Percentiles rank a stretch among this genome's conserved stretches.
phyloP scores from a whole-genome alignment of 2,888 invertebrate genomes.

The Pyralis farinalis region DNA sequence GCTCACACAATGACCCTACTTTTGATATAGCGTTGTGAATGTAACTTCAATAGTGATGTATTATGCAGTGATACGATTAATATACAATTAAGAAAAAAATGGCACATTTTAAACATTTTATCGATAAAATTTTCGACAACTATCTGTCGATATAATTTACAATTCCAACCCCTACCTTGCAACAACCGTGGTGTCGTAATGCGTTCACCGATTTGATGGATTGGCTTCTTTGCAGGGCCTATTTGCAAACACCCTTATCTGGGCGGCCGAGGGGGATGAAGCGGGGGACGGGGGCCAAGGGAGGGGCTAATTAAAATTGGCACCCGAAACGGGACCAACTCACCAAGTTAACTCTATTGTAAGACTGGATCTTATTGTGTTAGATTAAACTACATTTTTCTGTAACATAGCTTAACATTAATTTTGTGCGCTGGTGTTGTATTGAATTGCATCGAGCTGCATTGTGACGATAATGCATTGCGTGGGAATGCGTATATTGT shows the following conservation, averaged over 20 bases:
- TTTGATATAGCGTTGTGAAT: too few species aligned
- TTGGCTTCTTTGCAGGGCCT: conserved; percentile 78
- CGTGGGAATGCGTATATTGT: conserved; percentile 5
- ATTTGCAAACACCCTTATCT: conserved; percentile 80
- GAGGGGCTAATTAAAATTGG: conserved; percentile 75
- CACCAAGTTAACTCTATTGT: conserved; percentile 14
- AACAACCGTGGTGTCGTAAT: conserved; percentile 75
- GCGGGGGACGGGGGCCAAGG: conserved; percentile 29
- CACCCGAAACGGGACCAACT: conserved; percentile 39
- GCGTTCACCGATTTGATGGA: conserved; percentile 78
- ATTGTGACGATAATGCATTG: conserved; percentile 11
- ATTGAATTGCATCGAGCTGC: conserved; percentile 20
- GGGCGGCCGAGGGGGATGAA: conserved; percentile 34
- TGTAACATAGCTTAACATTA: background rate
- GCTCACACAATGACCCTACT: too few species aligned
- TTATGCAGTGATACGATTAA: too few species aligned
- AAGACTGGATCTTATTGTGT: conserved; percentile 23
- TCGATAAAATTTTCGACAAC: conserved; percentile 25
- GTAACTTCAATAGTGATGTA: too few species aligned
- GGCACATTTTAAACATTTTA: background rate
- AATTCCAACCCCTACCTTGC: conserved; percentile 42
- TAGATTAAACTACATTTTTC: conserved; percentile 26
- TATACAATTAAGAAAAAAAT: too few species aligned
- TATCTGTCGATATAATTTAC: conserved; percentile 8
- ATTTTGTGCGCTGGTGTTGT: conserved; percentile 20